These are phyloP conservation scores for Protomyctophum bolini DNA, from an alignment of 2,113 vertebrate species.

Conservation along the genomic window DNA sequence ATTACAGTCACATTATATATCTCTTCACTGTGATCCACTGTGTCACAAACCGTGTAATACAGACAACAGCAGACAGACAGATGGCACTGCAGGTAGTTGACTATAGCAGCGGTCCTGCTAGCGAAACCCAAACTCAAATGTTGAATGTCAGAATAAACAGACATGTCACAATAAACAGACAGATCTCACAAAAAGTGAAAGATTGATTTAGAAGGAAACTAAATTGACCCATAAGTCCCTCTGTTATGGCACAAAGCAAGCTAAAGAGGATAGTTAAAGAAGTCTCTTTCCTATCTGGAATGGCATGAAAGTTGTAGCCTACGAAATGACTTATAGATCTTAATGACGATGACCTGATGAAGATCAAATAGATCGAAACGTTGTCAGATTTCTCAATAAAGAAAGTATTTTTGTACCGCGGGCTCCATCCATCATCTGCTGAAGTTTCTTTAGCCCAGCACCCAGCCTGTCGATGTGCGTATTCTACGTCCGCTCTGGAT, in stretches of 20 bases:
- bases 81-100: constrained; percentile 5
- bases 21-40: constrained; percentile 33
- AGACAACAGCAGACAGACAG: constrained; percentile 56
- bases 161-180: constrained; percentile 5
- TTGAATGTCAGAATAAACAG: constrained; percentile 12
- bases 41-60: constrained; percentile 56
- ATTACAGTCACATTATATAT: constrained; percentile 46
- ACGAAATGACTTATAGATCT: constrained; percentile 20
- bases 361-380: too few relatives aligned
- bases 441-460: too few relatives aligned
- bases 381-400: too few relatives aligned
- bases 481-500: not conserved
- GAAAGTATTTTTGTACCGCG: too few relatives aligned
- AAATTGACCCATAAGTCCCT: not conserved
- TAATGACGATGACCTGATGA: constrained; percentile 1
- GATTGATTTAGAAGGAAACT: not conserved
- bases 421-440: too few relatives aligned
- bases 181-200: constrained; percentile 1
- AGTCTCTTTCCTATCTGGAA: too few relatives aligned
- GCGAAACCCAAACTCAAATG: not conserved
- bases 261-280: not conserved
- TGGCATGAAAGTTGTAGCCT: not conserved
- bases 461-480: too few relatives aligned
- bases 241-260: constrained; percentile 1
- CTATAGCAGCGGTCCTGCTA: constrained; percentile 10